Percentiles rank a stretch among this genome's conserved stretches.
These are phyloP conservation scores for Drosophila falleni DNA, from an alignment of 2,888 invertebrate species.

Conservation along the genomic window DNA sequence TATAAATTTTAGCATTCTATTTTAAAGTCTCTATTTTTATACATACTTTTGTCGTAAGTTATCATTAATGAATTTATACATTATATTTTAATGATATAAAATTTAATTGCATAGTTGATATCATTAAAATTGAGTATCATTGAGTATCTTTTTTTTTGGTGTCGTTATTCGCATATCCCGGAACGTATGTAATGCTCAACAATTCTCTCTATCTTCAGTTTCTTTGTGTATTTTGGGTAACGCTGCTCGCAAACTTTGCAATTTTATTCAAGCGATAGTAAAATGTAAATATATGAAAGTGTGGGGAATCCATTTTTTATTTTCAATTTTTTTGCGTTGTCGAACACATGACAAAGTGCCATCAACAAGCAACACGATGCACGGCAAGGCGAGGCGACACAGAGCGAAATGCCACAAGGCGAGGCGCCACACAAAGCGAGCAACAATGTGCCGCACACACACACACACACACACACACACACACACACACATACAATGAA, in stretches of 20 bases:
- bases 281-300: conserved; percentile 28
- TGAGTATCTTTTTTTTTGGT: neutral
- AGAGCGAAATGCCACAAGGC: conserved; percentile 17
- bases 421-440: conserved; percentile 31
- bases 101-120: too few species aligned
- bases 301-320: conserved; percentile 66
- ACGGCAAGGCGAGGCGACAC: neutral
- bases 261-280: conserved; percentile 59
- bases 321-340: conserved; percentile 76
- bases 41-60: too few species aligned
- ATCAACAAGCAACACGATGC: conserved; percentile 51
- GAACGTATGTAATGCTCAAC: conserved; percentile 16
- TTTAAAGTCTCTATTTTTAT: too few species aligned
- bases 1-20: too few species aligned
- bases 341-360: conserved; percentile 78
- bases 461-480: conserved; percentile 16
- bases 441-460: conserved; percentile 36
- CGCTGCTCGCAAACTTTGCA: conserved; percentile 61
- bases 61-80: neutral
- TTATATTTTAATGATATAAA: too few species aligned
- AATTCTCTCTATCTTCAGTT: neutral
- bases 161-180: conserved; percentile 24
- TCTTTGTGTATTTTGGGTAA: conserved; percentile 29
- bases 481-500: conserved; percentile 2
- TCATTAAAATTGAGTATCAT: too few species aligned